A percentile compares a stretch with the other conserved stretches of the same genome.
Conservation (phyloP, 2,113 vertebrate species). For the Cyprinodon brontotheroides region DNA sequence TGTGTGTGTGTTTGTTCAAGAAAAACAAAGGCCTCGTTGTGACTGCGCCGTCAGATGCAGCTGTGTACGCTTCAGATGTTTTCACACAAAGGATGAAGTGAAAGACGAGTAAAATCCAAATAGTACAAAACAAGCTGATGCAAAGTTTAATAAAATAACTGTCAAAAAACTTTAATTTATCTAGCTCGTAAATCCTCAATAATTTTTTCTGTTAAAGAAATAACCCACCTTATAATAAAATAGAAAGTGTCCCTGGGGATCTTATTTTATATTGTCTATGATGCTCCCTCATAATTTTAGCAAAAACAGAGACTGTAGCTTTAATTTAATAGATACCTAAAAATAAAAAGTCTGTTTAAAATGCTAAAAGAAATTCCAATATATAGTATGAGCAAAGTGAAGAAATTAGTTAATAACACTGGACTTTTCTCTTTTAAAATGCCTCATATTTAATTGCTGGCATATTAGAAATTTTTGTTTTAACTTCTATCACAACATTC, state of each 20-base stretch:
- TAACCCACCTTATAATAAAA: slow-evolving; percentile 1
- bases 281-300: not conserved
- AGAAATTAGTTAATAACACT: not conserved
- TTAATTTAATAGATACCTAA: not conserved
- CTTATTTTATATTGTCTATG: not conserved
- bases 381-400: not conserved
- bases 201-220: too few relatives aligned
- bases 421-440: too few relatives aligned
- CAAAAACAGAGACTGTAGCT: not conserved
- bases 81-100: slow-evolving; percentile 64
- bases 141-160: slow-evolving; percentile 17
- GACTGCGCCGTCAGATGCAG: slow-evolving; percentile 48
- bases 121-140: slow-evolving; percentile 14
- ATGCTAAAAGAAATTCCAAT: not conserved
- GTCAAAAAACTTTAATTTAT: not conserved
- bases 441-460: too few relatives aligned
- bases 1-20: slow-evolving; percentile 39
- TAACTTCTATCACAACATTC: not conserved
- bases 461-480: not conserved
- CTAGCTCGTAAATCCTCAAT: too few relatives aligned
- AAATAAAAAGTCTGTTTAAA: not conserved
- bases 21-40: slow-evolving; percentile 71
- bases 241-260: not conserved
- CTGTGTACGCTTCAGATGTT: slow-evolving; percentile 67
- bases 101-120: slow-evolving; percentile 41